phyloP scores from a whole-genome alignment of 2,797 vertebrate species.

The Sphenodon punctatus region DNA sequence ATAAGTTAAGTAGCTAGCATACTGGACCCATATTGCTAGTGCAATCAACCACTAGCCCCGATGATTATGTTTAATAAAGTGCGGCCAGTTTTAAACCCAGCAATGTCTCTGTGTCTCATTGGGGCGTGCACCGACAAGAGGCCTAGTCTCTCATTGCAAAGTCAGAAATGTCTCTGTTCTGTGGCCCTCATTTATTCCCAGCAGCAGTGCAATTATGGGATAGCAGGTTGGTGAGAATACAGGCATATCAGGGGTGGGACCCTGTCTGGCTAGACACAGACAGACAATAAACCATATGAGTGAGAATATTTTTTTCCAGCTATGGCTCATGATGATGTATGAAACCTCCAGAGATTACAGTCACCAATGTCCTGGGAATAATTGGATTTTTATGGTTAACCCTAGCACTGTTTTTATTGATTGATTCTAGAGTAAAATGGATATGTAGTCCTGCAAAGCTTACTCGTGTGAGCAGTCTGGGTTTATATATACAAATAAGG shows the following conservation, averaged over 20 bases:
- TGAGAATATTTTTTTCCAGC: not conserved
- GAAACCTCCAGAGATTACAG: slow-evolving; percentile 39
- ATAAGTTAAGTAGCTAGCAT: no score
- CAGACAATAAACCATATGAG: slow-evolving; percentile 19
- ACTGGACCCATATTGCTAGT: no score
- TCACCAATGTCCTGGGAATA: slow-evolving; percentile 37
- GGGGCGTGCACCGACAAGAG: no score
- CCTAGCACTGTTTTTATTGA: slow-evolving; percentile 51
- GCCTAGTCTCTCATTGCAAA: not conserved
- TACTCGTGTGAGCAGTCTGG: not conserved
- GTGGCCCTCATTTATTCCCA: not conserved
- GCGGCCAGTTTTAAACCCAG: no score
- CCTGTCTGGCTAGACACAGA: not conserved
- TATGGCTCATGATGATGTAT: slow-evolving; percentile 18
- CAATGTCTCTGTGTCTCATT: no score
- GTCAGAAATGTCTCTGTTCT: not conserved
- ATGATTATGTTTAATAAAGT: no score
- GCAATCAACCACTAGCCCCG: no score
- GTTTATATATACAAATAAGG: not conserved
- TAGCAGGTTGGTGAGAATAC: not conserved
- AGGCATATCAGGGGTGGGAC: not conserved
- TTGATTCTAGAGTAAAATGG: slow-evolving; percentile 55
- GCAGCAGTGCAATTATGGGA: not conserved
- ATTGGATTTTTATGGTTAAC: slow-evolving; percentile 59
- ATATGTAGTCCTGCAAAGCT: slow-evolving; percentile 21